These are phyloP conservation scores for Matsumurasca onukii DNA, from an alignment of 1,140 invertebrate genomes.

Conservation along the genomic window DNA sequence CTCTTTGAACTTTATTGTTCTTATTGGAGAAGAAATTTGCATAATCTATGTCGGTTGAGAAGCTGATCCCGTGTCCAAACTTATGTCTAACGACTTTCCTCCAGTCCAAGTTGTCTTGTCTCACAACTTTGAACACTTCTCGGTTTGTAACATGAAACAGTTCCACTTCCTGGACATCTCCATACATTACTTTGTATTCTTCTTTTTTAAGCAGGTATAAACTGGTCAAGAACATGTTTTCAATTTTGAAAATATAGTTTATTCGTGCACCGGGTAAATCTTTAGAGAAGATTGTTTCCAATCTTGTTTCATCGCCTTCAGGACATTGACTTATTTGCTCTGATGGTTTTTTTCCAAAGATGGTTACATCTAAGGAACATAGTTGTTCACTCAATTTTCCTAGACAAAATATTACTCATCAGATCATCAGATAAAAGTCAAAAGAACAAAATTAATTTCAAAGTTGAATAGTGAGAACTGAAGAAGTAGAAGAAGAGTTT, in stretches of 20 bases:
- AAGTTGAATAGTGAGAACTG: neutral
- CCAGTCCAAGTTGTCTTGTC: neutral
- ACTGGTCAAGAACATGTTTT: neutral
- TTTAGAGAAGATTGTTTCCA: neutral
- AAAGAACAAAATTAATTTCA: neutral
- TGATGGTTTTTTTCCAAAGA: neutral
- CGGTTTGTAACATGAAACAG: neutral
- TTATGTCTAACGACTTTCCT: neutral
- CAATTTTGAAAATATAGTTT: neutral
- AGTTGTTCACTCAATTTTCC: neutral
- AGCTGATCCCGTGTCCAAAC: neutral
- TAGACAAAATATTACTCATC: neutral
- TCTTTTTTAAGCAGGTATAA: neutral
- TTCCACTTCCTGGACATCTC: neutral
- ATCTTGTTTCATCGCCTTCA: neutral
- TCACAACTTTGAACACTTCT: neutral
- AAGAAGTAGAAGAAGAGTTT: too few species aligned
- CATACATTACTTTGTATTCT: neutral
- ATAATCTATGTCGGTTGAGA: neutral
- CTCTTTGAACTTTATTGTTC: neutral
- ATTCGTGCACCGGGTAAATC: neutral
- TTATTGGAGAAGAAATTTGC: neutral
- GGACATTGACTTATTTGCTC: neutral
- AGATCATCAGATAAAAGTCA: neutral
- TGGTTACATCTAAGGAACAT: neutral